phyloP scores from a whole-genome alignment of 2,888 invertebrate species.

The Cephus runcator region DNA sequence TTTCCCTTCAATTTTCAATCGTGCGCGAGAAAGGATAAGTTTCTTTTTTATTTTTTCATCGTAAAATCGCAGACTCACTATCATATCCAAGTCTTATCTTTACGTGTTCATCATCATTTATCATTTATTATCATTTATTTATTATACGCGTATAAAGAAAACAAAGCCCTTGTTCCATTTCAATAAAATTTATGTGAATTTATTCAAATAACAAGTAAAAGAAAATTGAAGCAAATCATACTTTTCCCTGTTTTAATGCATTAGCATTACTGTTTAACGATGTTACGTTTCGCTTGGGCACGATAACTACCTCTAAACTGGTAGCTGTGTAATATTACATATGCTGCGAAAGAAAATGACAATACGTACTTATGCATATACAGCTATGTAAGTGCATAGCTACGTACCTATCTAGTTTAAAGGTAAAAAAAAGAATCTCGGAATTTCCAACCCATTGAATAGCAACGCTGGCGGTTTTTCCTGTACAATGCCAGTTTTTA shows the following conservation, averaged over 20 bases:
- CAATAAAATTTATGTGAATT: background rate
- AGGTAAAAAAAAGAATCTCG: conserved; percentile 8
- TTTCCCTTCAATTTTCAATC: background rate
- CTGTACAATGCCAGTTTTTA: conserved; percentile 21
- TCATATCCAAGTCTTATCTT: background rate
- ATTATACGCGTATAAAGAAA: background rate
- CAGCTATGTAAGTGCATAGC: background rate
- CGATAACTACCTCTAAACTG: background rate
- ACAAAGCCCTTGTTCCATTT: background rate
- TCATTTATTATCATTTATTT: background rate
- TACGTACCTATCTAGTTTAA: background rate
- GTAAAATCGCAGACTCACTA: background rate
- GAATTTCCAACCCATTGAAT: conserved; percentile 25
- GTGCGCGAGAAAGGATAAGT: background rate
- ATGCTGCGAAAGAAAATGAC: background rate
- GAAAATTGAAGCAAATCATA: background rate
- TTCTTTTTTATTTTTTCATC: background rate
- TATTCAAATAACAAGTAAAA: background rate
- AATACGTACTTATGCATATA: background rate
- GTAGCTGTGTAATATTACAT: background rate
- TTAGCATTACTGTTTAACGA: background rate
- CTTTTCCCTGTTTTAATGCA: background rate
- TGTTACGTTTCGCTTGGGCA: background rate
- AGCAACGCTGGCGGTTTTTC: conserved; percentile 13
- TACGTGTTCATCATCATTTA: no score